Evolutionary conservation across 2,888 invertebrate species (phyloP), one percentile per base, ranked within the genome.

Genomic region (Athalia cordata): DNA sequence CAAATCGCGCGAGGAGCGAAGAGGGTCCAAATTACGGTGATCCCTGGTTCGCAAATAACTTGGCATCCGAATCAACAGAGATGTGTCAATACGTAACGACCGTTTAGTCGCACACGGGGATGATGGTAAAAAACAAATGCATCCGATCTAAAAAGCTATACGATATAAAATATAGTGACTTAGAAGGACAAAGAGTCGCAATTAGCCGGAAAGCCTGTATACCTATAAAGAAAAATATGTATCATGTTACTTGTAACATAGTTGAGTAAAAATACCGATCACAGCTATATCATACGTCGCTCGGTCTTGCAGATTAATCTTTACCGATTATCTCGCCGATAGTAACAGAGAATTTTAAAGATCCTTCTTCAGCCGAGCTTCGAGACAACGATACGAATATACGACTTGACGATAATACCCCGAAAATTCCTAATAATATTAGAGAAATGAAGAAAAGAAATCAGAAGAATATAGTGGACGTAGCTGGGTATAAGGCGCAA

Each of bases 31-130:
- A 86, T 62, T 86, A 85, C 83, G 87, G 82, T 5, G 86, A 86
- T 78, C 88, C 88, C 5, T 89, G 89, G 89, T 84, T 84, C 79
- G 82, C 84, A 15, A 85, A 84, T 78, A 77, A 82, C 47, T 8
- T 75, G 70, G 82, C 79, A 66, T 81, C 77, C 70, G 87, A 88
- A 45, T 81, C 80, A 6, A 76, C 86, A 47, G 90, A 90, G 82
- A 81, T 90, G 67, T 82, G 88, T 68, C 85, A 90, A 81, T 90
- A 90, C 82, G 90, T 90, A 62, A 90, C 90, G 15, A 90, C 90
- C 62, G 90, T 90, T 74, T 89, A 76, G 76, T 49, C 5, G 64
- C 6, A 9, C 45, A 5, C 49, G 61, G 50, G 68, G 68, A 66
- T 66, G 13, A n/a, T 5, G 49, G 6, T 9, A 8, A 5, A 49